Evolutionary conservation across 2,113 vertebrate species (phyloP), one percentile per base, ranked within the genome.

Genomic region (Rafetus swinhoei): DNA sequence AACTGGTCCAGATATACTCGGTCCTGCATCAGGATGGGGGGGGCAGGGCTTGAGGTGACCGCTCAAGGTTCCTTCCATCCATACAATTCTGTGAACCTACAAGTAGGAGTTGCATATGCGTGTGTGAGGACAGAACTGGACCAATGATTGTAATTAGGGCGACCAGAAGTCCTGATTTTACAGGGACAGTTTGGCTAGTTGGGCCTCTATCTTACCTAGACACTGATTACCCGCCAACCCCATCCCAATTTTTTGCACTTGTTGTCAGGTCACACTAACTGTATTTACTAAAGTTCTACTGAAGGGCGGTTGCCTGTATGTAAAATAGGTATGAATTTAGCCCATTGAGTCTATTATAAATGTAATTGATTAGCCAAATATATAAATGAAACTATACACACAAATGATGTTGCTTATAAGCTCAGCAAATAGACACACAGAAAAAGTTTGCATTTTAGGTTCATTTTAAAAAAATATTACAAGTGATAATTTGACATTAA

Each of bases 401-500:
- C 19, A 35, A n/a, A 35, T 35, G 9, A 11, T 6, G 1, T 50
- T 77, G 22, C 74, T 50, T 25, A 50, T 27, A 77, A 77, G 39
- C 22, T 60, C 69, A 81, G 13, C 76, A 35, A 29, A 62, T 11
- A 29, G 59, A 62, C 86, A 57, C 16, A 82, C 50, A 57, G 22
- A 79, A n/a, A 32, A 92, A 88, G 82, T 85, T 86, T 15, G 90
- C 45, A 1, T 35, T 35, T 65, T 50, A 82, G 55, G 18, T 39
- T 87, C 90, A 95, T 86, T 3, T 10, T 82, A 50, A 77, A 50
- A 50, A 72, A 72, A 76, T 80, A 81, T 89, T 76, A 93, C 79
- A 88, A 62, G 12, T 74, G 93, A 89, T 81, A 93, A 91, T 79
- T 29, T 88, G 72, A 35, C n/a, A 86, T 89, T 84, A 92, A 88